Conservation (phyloP, 2,797 vertebrate genomes). For the Heliangelus exortis region DNA sequence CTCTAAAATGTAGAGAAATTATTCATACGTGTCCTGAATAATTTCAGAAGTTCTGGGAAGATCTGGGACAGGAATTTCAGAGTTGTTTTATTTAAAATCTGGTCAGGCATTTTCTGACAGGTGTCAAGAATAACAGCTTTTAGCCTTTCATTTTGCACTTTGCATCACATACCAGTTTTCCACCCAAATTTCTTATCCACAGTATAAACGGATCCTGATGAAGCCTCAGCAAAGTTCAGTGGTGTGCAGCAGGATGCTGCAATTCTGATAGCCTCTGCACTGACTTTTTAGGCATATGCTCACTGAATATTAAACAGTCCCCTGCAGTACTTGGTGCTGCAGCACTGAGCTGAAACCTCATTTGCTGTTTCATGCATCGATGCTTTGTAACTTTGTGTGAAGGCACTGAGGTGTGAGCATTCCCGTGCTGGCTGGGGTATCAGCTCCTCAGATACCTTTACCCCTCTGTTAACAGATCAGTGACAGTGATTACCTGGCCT, state of each 20-base stretch:
- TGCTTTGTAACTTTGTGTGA: neutral
- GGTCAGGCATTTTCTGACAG: neutral
- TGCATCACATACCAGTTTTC: neutral
- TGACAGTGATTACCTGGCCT: neutral
- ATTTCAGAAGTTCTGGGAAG: neutral
- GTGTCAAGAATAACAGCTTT: neutral
- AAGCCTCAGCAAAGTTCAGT: neutral
- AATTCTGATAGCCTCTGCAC: neutral
- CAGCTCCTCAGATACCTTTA: neutral
- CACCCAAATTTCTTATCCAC: neutral
- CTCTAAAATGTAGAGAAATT: neutral
- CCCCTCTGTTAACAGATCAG: neutral
- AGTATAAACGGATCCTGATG: neutral
- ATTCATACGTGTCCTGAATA: neutral
- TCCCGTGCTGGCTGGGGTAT: neutral
- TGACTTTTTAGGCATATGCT: slow-evolving; percentile 6
- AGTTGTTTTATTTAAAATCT: neutral
- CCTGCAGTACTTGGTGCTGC: neutral
- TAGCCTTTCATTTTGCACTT: neutral
- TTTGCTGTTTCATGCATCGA: neutral
- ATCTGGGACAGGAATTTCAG: neutral
- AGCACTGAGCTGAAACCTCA: neutral
- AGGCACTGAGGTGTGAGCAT: neutral
- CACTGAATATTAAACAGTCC: neutral
- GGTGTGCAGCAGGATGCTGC: neutral